Evolutionary conservation across 2,888 invertebrate genomes (phyloP), one percentile per base, ranked within the genome.

Genomic region (Willowsia nigromaculata): DNA sequence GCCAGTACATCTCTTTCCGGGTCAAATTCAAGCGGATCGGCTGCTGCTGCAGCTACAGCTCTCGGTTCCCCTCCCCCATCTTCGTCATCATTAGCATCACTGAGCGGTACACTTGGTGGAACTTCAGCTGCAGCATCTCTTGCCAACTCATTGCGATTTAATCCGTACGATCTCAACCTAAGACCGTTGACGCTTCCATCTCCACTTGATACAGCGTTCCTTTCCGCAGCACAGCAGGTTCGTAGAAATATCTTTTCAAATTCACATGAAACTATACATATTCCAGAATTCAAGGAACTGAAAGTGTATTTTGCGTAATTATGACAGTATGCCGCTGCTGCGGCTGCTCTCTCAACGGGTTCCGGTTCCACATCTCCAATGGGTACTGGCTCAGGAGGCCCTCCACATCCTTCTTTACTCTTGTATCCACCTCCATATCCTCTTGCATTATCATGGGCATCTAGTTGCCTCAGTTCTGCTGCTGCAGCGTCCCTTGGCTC

Each of bases 181-280:
- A 74, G 92, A 88, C 92, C 92, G 1, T 59, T 92, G 47, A 87
- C 91, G 56, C 74, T 92, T 9, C 92, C 91, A 96, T 96, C 94
- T 96, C 97, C 97, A 1, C 97, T 97, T 93, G 97, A 97, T 94
- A 97, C 97, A 0, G 97, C 97, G 0, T 95, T 97, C 88, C 95
- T 97, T 56, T 96, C 97, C 0, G 97, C 96, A 80, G 97, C 97
- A 13, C 97, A 97, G 93, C 97, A 97, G 95, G 97, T 96, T 37
- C 13, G 62, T 65, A 59, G n/a, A 56, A 50, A 50, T 13, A 25
- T 76, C 27, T 15, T 47, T 27, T 27, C 53, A 53, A 33, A 50
- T 15, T 65, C 62, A 27, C 11, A 11, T 27, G 9, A 59, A 25
- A 2, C 25, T 50, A 50, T 3, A 50, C 11, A 11, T 4, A 50